Base-by-base conservation (phyloP, 2,888 invertebrate genomes). In the Rotaria sp. region DNA sequence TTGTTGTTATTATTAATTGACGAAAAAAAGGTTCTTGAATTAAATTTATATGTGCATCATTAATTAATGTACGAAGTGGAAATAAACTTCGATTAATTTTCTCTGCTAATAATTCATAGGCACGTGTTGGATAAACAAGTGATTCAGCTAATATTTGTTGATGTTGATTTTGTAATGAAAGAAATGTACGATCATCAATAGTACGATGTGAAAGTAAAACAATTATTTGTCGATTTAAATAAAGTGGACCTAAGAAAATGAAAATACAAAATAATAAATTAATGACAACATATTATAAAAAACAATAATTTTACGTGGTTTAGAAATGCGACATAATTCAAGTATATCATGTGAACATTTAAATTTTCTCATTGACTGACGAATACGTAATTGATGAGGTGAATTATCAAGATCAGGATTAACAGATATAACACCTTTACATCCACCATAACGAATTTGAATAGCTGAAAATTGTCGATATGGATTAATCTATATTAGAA, bases 251-350 rank as follows among this genome's bases (percentile, higher is more conserved):
- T 80, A 26, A 45, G 26, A 21, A 21, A 41, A 45, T 11, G 11
- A 41, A 67, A 2, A 26, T 30, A 24, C 24, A 45, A n/a, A 41
- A 15, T 18, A 45, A 45, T 15, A 35, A 45, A 80, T 10, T 0
- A 38, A 80, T 26, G 2, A 21, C 50, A 50, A 15, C 15, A 50
- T 50, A 50, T 50, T 50, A 15, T 2, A 80, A 45, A 26, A 45
- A 80, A n/a, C n/a, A 80, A 45, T 26, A 2, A 45, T 41, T 45
- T 80, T 45, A 80, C 80, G 41, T 45, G 80, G 80, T 45, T 80
- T 80, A n/a, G 80, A 80, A 45, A 80, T 80, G 26, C 80, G 80
- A 80, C 80, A 80, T 80, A 80, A 80, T 80, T 80, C 80, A 8
- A 80, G n/a, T 26, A 80, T 80, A 80, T 80, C 80, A 45, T 80